Percentiles rank a stretch among this genome's conserved stretches.
Evolutionary conservation across 2,888 invertebrate genomes (phyloP).

Genomic region (Nymphalis urticae): DNA sequence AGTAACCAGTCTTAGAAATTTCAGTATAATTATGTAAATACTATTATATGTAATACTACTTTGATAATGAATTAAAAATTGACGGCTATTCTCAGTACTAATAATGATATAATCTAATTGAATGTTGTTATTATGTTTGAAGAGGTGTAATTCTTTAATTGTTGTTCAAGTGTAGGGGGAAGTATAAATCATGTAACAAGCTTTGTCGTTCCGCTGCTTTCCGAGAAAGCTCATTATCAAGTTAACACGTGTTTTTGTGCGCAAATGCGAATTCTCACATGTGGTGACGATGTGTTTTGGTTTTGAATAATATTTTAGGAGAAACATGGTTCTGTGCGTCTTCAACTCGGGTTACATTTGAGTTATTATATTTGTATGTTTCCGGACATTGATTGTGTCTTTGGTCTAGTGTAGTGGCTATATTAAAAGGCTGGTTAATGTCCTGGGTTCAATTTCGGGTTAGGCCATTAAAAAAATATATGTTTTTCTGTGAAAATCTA

Average conservation of each 20-base stretch:
- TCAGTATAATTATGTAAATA: too few species aligned
- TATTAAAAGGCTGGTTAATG: too few species aligned
- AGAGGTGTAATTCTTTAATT: conserved; percentile 36
- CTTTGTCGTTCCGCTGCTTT: conserved; percentile 51
- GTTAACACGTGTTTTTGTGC: conserved; percentile 72
- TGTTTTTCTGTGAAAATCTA: too few species aligned
- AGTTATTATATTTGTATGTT: not conserved
- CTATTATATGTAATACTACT: too few species aligned
- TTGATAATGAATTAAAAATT: not conserved
- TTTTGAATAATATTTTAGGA: conserved; percentile 22
- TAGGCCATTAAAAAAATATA: too few species aligned
- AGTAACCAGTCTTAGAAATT: too few species aligned
- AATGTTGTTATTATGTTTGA: not conserved
- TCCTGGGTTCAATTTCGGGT: too few species aligned
- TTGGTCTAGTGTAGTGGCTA: too few species aligned
- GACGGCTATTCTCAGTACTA: not conserved
- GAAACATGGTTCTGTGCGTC: conserved; percentile 22
- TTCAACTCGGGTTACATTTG: conserved; percentile 23
- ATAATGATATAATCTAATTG: too few species aligned
- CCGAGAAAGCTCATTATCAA: conserved; percentile 74
- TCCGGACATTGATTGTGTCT: too few species aligned
- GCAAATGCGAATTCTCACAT: conserved; percentile 42
- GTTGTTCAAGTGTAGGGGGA: conserved; percentile 51
- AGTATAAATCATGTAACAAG: conserved; percentile 60
- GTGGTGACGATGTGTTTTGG: conserved; percentile 37